Evolutionary conservation across 2,797 vertebrate genomes (phyloP).

Genomic region (Rhodeus uyekii): DNA sequence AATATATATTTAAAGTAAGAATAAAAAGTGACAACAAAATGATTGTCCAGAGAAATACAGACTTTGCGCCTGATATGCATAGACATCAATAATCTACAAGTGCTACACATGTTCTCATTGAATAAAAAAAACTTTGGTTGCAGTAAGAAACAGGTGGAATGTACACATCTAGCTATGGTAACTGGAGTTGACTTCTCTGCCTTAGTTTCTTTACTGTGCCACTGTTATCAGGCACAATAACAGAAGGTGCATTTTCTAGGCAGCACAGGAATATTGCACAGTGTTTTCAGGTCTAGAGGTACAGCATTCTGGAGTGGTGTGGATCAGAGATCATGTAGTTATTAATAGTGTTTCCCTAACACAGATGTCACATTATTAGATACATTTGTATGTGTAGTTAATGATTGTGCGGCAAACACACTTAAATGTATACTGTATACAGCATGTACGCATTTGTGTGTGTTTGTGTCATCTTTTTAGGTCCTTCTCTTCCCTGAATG

Average conservation of each 20-base stretch:
- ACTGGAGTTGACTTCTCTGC: slow-evolving; percentile 1
- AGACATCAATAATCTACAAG: slow-evolving; percentile 27
- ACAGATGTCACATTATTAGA: not conserved
- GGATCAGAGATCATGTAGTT: slow-evolving; percentile 39
- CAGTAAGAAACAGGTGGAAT: slow-evolving; percentile 20
- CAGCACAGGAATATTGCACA: slow-evolving; percentile 46
- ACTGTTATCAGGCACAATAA: slow-evolving; percentile 17
- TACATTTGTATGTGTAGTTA: slow-evolving; percentile 11
- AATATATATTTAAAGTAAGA: not conserved
- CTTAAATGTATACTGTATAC: slow-evolving; percentile 8
- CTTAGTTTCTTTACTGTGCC: slow-evolving; percentile 8
- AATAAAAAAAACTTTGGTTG: slow-evolving; percentile 17
- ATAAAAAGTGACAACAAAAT: slow-evolving; percentile 14
- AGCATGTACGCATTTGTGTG: slow-evolving; percentile 46
- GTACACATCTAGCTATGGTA: slow-evolving; percentile 19
- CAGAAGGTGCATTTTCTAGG: slow-evolving; percentile 71
- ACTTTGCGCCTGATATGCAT: slow-evolving; percentile 23
- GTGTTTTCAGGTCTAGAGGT: slow-evolving; percentile 63
- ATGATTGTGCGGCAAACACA: slow-evolving; percentile 29
- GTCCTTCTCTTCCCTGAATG: slow-evolving; percentile 54
- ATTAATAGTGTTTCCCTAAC: slow-evolving; percentile 41
- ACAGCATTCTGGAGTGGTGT: slow-evolving; percentile 59
- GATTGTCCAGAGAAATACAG: slow-evolving; percentile 44
- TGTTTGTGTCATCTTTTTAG: slow-evolving; percentile 50
- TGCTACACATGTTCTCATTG: slow-evolving; percentile 41